Conservation (phyloP, 2,797 vertebrate species). For the Sandelia bainsii region DNA sequence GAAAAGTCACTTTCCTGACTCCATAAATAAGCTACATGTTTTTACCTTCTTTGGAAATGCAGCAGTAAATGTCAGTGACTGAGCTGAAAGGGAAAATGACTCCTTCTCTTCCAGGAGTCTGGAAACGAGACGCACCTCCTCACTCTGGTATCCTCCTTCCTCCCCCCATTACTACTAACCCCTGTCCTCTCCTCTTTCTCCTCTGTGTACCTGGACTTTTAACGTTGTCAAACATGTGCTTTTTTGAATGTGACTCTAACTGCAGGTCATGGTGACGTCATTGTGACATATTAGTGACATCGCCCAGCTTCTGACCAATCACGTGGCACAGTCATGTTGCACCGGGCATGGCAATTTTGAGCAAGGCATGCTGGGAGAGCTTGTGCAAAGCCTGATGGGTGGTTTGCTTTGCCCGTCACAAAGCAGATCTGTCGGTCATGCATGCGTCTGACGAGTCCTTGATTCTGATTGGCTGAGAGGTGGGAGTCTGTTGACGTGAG, state of each 20-base stretch:
- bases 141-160: conserved; percentile 89
- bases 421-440: conserved; percentile 55
- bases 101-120: conserved; percentile 94
- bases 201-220: conserved; percentile 39
- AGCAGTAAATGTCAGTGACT: conserved; percentile 14
- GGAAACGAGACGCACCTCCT: conserved; percentile 91
- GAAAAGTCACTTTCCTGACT: no score
- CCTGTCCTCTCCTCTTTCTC: conserved; percentile 31
- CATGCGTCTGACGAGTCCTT: conserved; percentile 59
- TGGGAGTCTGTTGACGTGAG: conserved; percentile 33
- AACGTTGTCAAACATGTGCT: conserved; percentile 51
- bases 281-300: conserved; percentile 70
- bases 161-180: conserved; percentile 26
- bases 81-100: conserved; percentile 74
- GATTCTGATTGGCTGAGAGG: conserved; percentile 56
- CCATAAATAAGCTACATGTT: neutral
- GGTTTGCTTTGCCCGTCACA: conserved; percentile 55
- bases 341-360: conserved; percentile 77
- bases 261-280: conserved; percentile 64
- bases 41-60: conserved; percentile 10
- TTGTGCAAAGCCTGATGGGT: conserved; percentile 69
- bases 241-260: conserved; percentile 68
- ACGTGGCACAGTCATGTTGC: conserved; percentile 68
- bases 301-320: conserved; percentile 74
- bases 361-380: conserved; percentile 75